Base-by-base conservation (phyloP, 2,113 vertebrate genomes). In the Tragelaphus scriptus region DNA sequence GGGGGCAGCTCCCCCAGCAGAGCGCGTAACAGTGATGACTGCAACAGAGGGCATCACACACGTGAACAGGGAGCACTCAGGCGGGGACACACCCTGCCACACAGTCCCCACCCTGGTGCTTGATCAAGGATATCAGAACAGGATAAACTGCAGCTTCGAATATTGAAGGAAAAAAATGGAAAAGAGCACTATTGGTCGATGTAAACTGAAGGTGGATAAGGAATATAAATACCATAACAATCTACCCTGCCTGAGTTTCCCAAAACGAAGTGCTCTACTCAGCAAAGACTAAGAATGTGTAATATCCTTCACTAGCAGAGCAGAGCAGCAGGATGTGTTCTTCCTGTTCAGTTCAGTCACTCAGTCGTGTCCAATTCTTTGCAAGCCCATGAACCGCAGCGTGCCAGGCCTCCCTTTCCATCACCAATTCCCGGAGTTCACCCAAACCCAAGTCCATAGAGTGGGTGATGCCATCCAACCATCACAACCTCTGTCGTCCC, bases 41-140 rank as follows among this genome's bases (percentile, higher is more conserved):
- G 55, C 1, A 56, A 56, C 7, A 56, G 55, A 56, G 0, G 2
- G 55, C 2, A 56, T 8, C 55, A 99, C 99, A 63, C 92, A 99
- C 2, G 7, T 2, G 6, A 3, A 26, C 23, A 59, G 23, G 3
- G 0, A 26, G 58, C 3, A 59, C 25, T 59, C 4, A 59, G 25
- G 58, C 7, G 0, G 0, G 58, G 6, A 59, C 58, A 59, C 0
- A 1, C 36, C 16, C 1, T 6, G 16, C 53, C 0, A 6, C 53
- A 55, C 53, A 55, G 53, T 11, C 53, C 58, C 25, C 25, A 26
- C 58, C 1, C 25, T 12, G 30, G 6, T 3, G 11, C 3, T 5
- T 16, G 0, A 32, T 19, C 7, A 40, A 10, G 0, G 1, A 3
- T 5, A 36, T 75, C 7, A 49, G 32, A 87, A 25, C 0, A 53